Base-by-base conservation (phyloP, 1,140 invertebrate species). In the Euwallacea similis region DNA sequence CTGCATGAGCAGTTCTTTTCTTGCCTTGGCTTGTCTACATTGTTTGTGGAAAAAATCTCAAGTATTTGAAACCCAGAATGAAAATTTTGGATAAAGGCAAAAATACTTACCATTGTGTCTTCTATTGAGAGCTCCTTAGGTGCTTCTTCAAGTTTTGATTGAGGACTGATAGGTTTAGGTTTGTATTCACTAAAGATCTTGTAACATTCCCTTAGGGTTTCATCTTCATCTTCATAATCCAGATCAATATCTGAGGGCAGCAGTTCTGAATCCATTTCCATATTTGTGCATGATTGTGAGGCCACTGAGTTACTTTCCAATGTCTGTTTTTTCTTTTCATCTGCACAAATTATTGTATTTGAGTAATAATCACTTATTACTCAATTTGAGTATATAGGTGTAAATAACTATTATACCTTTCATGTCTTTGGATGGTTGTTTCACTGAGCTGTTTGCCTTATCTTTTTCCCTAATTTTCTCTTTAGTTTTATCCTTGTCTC, bases 121-220 rank as follows among this genome's bases (percentile, higher is more conserved):
- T 50, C 46, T 56, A 15, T 16, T 9, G 16, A 8, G 11, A 15
- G 11, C 9, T 2, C 16, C 9, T 56, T 56, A 43, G 59, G 59
- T 9, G 11, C 21, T 42, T 61, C 21, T 8, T 61, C 42, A n/a
- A 43, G 6, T 64, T 64, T 50, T 47, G 0, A 6, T 8, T 10
- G 43, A 10, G 33, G 16, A 13, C 54, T 15, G 16, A 63, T 42
- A 56, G 58, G 53, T 61, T 74, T 66, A 13, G 83, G 79, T 72
- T 84, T 83, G 63, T 85, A 78, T 73, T 84, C 80, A 81, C 90
- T 87, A 76, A 91, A 93, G 72, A 93, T 91, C 79, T 86, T 88
- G 64, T 89, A 83, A 77, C 91, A 93, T 78, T 93, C 90, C 66
- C 87, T 85, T 8, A 90, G 83, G 73, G 77, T 78, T 66, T 75